Percentiles rank a stretch among this genome's conserved stretches.
Conservation (phyloP, 2,113 vertebrate genomes). For the Turdus rufiventris region DNA sequence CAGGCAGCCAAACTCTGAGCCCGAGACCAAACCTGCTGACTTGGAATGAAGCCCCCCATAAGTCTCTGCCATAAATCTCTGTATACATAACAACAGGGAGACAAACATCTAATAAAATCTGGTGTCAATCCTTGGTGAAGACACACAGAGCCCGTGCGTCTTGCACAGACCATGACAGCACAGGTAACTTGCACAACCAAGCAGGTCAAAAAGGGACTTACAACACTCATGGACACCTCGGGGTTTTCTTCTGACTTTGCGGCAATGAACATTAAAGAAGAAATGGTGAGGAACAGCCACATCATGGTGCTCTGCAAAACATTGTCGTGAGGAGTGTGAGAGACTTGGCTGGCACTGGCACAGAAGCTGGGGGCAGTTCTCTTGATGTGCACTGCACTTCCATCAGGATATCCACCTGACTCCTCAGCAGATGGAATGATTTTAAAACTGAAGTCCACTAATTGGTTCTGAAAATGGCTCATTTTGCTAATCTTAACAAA, state of each 20-base stretch:
- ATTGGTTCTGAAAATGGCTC: background rate
- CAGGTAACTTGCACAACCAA: background rate
- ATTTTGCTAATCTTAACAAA: background rate
- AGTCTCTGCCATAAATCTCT: background rate
- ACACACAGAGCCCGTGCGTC: background rate
- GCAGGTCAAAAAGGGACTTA: slow-evolving; percentile 1
- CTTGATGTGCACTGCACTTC: background rate
- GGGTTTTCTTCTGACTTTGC: background rate
- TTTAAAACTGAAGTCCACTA: background rate
- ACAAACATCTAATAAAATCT: background rate
- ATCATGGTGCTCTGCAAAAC: slow-evolving; percentile 23
- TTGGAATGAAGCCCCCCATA: rapidly evolving
- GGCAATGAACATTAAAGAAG: background rate
- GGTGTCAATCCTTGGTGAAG: background rate
- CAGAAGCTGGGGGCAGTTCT: background rate
- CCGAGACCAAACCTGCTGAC: background rate
- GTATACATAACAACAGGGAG: rapidly evolving
- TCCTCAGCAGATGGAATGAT: background rate
- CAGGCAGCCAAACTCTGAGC: background rate
- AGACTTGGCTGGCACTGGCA: background rate
- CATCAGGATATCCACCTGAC: background rate
- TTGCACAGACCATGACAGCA: background rate
- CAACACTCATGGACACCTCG: slow-evolving; percentile 5
- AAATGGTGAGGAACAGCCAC: background rate
- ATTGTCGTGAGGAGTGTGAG: rapidly evolving